A percentile compares a stretch with the other conserved stretches of the same genome.
Evolutionary conservation across 1,140 invertebrate genomes (phyloP).

Genomic region (Papilio xuthus): DNA sequence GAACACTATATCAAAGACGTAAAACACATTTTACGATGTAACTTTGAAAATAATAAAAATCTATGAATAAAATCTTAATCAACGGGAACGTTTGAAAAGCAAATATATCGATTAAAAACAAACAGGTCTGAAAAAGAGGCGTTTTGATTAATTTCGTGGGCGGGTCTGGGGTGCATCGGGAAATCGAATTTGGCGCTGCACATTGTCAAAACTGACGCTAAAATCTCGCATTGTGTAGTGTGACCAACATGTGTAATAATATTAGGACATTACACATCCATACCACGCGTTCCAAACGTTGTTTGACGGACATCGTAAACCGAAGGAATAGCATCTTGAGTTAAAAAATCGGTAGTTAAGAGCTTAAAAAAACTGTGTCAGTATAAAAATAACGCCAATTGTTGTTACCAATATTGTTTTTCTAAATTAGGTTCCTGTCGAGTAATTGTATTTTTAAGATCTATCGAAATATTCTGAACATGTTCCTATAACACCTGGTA

Average conservation of each 20-base stretch:
- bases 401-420: too few species aligned
- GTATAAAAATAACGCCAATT: too few species aligned
- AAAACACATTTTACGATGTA: conserved; percentile 8
- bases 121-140: conserved; percentile 74
- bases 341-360: too few species aligned
- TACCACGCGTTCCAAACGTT: too few species aligned
- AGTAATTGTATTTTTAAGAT: not conserved
- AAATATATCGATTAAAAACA: conserved; percentile 71
- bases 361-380: too few species aligned
- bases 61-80: conserved; percentile 81
- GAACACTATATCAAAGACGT: not conserved
- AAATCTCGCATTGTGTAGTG: conserved; percentile 46
- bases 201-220: conserved; percentile 71
- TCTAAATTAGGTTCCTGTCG: not conserved
- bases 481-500: not conserved
- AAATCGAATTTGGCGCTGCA: conserved; percentile 64
- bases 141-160: conserved; percentile 74
- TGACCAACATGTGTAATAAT: conserved; percentile 44
- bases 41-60: conserved; percentile 48
- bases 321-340: too few species aligned
- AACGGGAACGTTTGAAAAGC: conserved; percentile 62
- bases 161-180: conserved; percentile 49
- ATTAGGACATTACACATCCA: not conserved
- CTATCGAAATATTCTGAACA: not conserved
- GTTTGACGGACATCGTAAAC: too few species aligned